A percentile compares a stretch with the other conserved stretches of the same genome.
phyloP scores from a whole-genome alignment of 2,113 vertebrate species.

The Rafetus swinhoei region DNA sequence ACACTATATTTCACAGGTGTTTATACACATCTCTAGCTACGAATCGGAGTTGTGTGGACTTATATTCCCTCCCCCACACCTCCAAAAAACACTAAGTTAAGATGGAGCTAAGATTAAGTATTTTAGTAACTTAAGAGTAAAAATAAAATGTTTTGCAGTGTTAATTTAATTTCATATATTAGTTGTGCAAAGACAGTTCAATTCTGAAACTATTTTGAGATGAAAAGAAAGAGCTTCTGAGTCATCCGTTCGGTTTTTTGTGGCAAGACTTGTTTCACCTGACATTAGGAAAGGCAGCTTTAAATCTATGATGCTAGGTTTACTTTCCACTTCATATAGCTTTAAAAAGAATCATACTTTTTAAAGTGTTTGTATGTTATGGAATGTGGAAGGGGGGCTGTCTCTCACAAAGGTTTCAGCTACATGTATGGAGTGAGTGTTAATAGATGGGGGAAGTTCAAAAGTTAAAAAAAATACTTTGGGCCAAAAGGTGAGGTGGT shows the following conservation, averaged over 20 bases:
- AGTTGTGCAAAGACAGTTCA: not conserved
- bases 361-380: not conserved
- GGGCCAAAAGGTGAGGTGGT: not conserved
- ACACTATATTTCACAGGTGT: not conserved
- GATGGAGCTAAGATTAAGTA: not conserved
- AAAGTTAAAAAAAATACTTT: not conserved
- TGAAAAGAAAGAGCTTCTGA: accelerated
- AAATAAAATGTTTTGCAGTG: not conserved
- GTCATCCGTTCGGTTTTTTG: not conserved
- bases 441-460: not conserved
- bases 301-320: not conserved
- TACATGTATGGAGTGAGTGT: not conserved
- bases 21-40: not conserved
- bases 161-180: not conserved
- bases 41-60: not conserved
- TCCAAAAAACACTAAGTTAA: not conserved
- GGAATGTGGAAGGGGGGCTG: not conserved
- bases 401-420: not conserved
- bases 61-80: not conserved
- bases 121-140: not conserved
- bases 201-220: not conserved
- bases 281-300: not conserved
- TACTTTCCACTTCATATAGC: not conserved
- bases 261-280: not conserved
- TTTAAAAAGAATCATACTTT: not conserved